phyloP scores from a whole-genome alignment of 2,888 invertebrate genomes.

The Agrochola circellaris region DNA sequence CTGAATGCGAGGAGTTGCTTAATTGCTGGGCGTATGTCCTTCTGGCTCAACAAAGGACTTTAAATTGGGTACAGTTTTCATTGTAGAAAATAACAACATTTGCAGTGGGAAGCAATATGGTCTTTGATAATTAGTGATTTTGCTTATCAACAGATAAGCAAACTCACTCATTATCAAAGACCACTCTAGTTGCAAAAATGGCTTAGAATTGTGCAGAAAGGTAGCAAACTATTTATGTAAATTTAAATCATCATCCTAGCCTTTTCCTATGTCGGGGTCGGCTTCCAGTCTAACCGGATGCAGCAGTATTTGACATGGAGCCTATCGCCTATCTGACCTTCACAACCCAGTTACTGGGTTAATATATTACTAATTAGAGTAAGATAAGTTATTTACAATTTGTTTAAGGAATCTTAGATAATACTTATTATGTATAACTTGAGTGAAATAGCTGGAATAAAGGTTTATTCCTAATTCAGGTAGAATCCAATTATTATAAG shows the following conservation, averaged over 20 bases:
- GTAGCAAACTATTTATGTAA: background rate
- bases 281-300: no score
- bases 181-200: background rate
- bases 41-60: background rate
- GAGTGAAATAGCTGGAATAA: background rate
- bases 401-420: background rate
- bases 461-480: background rate
- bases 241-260: background rate
- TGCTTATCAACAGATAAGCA: no score
- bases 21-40: background rate
- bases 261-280: no score
- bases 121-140: no score
- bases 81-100: background rate
- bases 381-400: background rate
- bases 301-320: no score
- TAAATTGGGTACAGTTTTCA: background rate
- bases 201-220: background rate
- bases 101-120: background rate
- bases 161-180: background rate
- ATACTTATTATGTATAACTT: background rate
- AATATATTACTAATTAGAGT: background rate
- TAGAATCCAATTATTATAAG: background rate
- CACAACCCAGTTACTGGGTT: no score
- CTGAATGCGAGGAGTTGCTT: slow-evolving; percentile 11
- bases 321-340: no score